A percentile compares a stretch with the other conserved stretches of the same genome.
Evolutionary conservation across 2,113 vertebrate genomes (phyloP).

Genomic region (Pteronura brasiliensis): DNA sequence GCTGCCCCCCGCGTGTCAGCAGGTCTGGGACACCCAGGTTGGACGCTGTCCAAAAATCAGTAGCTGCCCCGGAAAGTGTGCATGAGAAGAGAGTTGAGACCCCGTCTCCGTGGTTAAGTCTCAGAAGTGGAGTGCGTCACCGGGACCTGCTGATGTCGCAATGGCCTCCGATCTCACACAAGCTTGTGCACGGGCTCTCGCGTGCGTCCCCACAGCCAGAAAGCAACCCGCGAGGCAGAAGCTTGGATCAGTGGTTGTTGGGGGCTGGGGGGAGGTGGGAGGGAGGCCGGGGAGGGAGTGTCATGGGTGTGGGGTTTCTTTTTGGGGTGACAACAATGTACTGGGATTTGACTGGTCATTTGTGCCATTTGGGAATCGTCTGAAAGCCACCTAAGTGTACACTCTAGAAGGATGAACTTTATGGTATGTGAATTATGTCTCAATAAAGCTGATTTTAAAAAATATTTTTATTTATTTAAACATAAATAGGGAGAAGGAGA

Average conservation of each 20-base stretch:
- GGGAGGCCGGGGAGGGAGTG: background rate
- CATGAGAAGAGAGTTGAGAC: background rate
- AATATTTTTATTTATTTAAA: too few species aligned
- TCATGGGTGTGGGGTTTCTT: background rate
- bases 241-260: background rate
- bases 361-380: too few species aligned
- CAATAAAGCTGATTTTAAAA: background rate
- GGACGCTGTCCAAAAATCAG: background rate
- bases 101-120: background rate
- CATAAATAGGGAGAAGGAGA: too few species aligned
- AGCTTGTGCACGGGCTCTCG: background rate
- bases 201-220: background rate
- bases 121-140: background rate
- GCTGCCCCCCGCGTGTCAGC: too few species aligned
- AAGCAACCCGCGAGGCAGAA: fast-evolving
- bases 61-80: background rate
- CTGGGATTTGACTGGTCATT: background rate
- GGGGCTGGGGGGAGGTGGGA: background rate
- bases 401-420: background rate
- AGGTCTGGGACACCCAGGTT: background rate
- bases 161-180: background rate
- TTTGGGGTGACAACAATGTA: background rate
- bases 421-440: background rate
- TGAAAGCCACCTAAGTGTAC: too few species aligned
- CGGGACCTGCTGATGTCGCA: background rate